Evolutionary conservation across 2,797 vertebrate genomes (phyloP), one percentile per base, ranked within the genome.

Genomic region (Lagodon rhomboides): DNA sequence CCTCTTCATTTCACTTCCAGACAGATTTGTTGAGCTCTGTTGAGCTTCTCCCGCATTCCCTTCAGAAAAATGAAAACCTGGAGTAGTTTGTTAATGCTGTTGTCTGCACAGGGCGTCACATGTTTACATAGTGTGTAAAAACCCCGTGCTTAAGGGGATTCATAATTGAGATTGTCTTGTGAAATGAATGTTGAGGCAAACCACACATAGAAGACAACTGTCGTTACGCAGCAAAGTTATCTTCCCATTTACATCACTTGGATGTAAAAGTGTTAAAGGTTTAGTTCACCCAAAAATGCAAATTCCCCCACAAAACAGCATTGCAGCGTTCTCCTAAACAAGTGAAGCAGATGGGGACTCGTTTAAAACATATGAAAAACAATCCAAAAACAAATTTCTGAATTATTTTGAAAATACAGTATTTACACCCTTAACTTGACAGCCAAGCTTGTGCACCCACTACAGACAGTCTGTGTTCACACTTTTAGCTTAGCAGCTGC

Each of bases 1-100:
- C 56, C 60, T 62, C 38, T 80, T 82, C 30, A 44, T 80, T 89
- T 86, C 59, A 77, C 72, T 59, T 69, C 58, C 68, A 80, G 73
- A 68, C 77, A 86, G 47, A 89, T 84, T 84, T 79, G 54, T 79
- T 23, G 46, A 75, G 75, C 51, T 59, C 23, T 34, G 22, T 68
- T 1, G 3, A 69, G 18, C 34, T n/a, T 59, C 77, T 74, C 44
- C 34, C 47, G 16, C 47, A 55, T 68, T 79, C 43, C 17, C n/a
- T 25, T 59, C 8, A 63, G 12, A 73, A 65, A 75, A 58, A 54
- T 30, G 25, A 60, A 78, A 86, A 74, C 70, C 38, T 68, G 61
- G 23, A 67, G 63, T 44, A 20, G 30, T 61, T 73, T 70, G 27
- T 53, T 17, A 49, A 54, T 58, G 30, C 13, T 60, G 44, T 55